Conservation (phyloP, 2,113 vertebrate species). For the Dromaius novaehollandiae region DNA sequence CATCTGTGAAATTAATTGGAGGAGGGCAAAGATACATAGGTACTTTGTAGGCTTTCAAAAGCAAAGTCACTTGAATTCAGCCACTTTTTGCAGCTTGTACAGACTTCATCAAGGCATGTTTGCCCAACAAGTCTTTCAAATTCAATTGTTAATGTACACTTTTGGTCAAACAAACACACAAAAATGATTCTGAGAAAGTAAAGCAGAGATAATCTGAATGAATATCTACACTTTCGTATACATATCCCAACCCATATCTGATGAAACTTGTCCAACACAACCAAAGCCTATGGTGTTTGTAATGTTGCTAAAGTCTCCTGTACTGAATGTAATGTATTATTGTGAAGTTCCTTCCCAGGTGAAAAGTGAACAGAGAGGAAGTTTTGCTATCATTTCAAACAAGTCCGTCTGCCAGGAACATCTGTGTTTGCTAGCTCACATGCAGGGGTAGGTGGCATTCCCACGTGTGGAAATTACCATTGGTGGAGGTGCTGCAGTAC, state of each 20-base stretch:
- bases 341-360: neutral
- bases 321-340: neutral
- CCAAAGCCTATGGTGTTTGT: neutral
- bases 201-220: neutral
- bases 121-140: neutral
- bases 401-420: neutral
- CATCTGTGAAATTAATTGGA: conserved; percentile 19
- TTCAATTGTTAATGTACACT: neutral
- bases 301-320: neutral
- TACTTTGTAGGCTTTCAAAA: conserved; percentile 32
- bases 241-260: neutral
- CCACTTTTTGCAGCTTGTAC: neutral
- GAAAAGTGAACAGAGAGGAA: neutral
- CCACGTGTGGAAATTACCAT: neutral
- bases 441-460: neutral
- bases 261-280: neutral
- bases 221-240: neutral
- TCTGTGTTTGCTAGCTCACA: neutral
- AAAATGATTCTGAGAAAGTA: neutral
- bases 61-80: neutral
- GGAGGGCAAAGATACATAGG: neutral
- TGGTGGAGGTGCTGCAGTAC: neutral
- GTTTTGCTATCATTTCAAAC: neutral
- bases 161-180: neutral
- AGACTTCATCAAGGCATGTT: neutral